These are phyloP conservation scores for Sylvia atricapilla DNA, from an alignment of 2,113 vertebrate genomes.

Conservation along the genomic window DNA sequence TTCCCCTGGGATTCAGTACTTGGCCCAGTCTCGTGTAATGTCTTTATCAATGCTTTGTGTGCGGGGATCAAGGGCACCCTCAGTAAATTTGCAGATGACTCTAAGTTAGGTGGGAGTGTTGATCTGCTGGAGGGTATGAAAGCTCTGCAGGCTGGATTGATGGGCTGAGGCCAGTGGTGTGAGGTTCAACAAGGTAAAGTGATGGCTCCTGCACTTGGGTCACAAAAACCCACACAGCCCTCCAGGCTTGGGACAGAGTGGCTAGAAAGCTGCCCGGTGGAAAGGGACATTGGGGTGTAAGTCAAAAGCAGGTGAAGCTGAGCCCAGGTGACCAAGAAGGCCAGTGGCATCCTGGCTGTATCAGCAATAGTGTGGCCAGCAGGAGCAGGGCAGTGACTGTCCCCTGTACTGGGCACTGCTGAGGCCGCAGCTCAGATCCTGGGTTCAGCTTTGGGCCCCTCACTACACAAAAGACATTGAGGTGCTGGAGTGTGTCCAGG, in stretches of 20 bases:
- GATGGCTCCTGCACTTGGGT: background rate
- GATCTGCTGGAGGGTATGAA: background rate
- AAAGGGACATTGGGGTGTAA: no score
- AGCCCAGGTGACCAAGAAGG: background rate
- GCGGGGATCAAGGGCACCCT: background rate
- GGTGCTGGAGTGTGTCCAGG: background rate
- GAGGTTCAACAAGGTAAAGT: background rate
- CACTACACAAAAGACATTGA: background rate
- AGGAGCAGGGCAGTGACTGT: background rate
- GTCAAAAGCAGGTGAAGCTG: rapidly evolving
- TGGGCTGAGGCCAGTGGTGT: rapidly evolving
- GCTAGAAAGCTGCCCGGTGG: rapidly evolving
- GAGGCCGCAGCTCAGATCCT: background rate
- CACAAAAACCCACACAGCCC: no score
- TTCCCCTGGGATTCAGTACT: background rate
- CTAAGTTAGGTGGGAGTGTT: background rate
- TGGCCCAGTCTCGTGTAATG: background rate
- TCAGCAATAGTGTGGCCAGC: background rate
- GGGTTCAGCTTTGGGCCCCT: background rate
- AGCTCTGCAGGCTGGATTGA: background rate
- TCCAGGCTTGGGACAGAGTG: background rate
- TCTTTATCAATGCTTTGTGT: background rate
- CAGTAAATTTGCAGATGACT: background rate
- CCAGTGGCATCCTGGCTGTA: background rate
- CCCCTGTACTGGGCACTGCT: background rate